phyloP scores from a whole-genome alignment of 2,113 vertebrate genomes.

The Oryzias javanicus region DNA sequence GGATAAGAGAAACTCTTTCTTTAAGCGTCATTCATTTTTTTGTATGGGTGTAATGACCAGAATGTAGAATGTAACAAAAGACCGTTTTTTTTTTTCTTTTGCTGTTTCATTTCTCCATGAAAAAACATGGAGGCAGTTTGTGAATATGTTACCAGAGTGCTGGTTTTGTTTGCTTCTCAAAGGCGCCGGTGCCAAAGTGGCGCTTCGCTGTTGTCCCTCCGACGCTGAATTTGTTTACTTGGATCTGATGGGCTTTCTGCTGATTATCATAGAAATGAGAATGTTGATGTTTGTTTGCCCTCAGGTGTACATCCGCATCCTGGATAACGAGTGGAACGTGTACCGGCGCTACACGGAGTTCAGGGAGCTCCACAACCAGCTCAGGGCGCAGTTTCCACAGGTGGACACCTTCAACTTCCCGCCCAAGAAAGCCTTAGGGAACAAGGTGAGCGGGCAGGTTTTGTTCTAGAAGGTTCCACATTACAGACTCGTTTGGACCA shows the following conservation, averaged over 20 bases:
- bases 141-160: background rate
- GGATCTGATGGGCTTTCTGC: background rate
- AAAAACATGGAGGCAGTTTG: background rate
- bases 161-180: background rate
- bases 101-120: background rate
- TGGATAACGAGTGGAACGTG: constrained; percentile 97
- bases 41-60: constrained; percentile 4
- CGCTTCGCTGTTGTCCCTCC: background rate
- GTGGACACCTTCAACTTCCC: constrained; percentile 91
- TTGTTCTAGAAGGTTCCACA: background rate
- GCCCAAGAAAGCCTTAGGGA: constrained; percentile 97
- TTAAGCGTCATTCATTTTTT: constrained; percentile 17
- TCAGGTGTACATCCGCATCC: constrained; percentile 96
- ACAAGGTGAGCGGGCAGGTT: constrained; percentile 84
- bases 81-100: background rate
- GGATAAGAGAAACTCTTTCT: constrained; percentile 28
- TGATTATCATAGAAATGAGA: no score
- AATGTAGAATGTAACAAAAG: constrained; percentile 2
- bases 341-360: constrained; percentile 96
- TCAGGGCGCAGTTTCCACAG: constrained; percentile 86
- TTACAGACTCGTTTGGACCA: no score
- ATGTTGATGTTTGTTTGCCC: constrained; percentile 3
- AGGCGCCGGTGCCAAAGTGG: background rate
- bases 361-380: constrained; percentile 86
- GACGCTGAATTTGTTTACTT: background rate